Conservation (phyloP, 2,888 invertebrate genomes). For the Seira musarum region DNA sequence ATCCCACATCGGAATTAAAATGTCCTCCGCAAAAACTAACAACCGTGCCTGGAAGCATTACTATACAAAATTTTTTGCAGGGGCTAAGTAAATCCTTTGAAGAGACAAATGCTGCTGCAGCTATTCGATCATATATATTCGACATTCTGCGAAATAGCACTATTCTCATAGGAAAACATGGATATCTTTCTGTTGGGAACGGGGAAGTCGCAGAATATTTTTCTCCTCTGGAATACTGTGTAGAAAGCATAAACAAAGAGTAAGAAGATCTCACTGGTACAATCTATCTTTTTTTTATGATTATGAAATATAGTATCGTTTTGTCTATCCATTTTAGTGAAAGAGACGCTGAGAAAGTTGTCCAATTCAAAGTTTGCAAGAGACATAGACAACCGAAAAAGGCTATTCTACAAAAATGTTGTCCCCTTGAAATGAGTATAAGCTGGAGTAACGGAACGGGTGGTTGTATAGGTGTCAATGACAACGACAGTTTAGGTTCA, state of each 20-base stretch:
- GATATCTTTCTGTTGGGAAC: slow-evolving; percentile 26
- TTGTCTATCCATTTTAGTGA: too few species aligned
- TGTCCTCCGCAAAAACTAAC: too few species aligned
- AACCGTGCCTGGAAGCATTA: too few species aligned
- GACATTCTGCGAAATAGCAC: not conserved
- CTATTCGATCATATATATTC: too few species aligned
- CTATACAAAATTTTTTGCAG: too few species aligned
- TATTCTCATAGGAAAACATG: slow-evolving; percentile 25
- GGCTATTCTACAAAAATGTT: slow-evolving; percentile 26
- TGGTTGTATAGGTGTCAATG: not conserved
- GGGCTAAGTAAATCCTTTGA: too few species aligned
- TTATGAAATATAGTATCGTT: not conserved
- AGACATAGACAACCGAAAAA: too few species aligned
- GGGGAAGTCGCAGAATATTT: slow-evolving; percentile 13
- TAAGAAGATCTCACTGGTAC: not conserved
- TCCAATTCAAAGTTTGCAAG: too few species aligned
- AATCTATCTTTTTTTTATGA: too few species aligned
- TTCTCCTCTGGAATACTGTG: slow-evolving; percentile 28
- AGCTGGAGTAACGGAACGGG: not conserved
- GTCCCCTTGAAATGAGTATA: slow-evolving; percentile 21
- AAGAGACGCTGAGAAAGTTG: too few species aligned
- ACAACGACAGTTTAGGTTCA: not conserved
- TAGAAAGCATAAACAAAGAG: slow-evolving; percentile 10
- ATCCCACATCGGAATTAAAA: too few species aligned
- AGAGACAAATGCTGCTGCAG: too few species aligned